phyloP scores from a whole-genome alignment of 2,113 vertebrate genomes.

The Gallinago media region DNA sequence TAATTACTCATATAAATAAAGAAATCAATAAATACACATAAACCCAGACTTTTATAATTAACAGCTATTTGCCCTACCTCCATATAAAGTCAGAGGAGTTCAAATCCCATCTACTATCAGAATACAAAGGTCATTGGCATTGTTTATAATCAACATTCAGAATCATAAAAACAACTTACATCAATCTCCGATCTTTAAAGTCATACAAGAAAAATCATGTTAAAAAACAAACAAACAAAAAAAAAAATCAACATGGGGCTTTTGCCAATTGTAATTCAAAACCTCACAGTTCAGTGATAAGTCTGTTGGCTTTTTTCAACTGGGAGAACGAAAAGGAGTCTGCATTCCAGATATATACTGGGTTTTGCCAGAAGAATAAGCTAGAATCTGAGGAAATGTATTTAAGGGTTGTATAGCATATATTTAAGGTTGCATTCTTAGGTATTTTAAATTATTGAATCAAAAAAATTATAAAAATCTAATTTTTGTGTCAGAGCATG shows the following conservation, averaged over 20 bases:
- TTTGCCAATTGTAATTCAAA: not conserved
- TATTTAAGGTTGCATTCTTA: not conserved
- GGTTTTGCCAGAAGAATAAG: not conserved
- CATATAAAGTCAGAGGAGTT: not conserved
- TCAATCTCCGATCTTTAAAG: not conserved
- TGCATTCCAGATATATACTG: not conserved
- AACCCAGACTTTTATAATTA: not conserved
- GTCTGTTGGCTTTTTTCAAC: not conserved
- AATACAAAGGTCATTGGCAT: not conserved
- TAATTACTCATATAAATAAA: not conserved
- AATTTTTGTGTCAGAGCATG: not conserved
- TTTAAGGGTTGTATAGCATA: not conserved
- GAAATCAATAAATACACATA: not conserved
- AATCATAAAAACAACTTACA: not conserved
- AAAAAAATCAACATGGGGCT: not conserved
- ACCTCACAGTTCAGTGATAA: not conserved
- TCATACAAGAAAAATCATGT: not conserved
- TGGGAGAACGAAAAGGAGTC: rapidly evolving
- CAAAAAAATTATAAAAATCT: not conserved
- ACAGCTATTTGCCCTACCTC: not conserved
- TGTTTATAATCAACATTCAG: not conserved
- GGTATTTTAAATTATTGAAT: not conserved
- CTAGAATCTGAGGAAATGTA: not conserved
- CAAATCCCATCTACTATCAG: not conserved
- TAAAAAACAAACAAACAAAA: not conserved